These are phyloP conservation scores for Megaustenia siamemsis DNA, from an alignment of 2,888 invertebrate genomes.

Conservation along the genomic window DNA sequence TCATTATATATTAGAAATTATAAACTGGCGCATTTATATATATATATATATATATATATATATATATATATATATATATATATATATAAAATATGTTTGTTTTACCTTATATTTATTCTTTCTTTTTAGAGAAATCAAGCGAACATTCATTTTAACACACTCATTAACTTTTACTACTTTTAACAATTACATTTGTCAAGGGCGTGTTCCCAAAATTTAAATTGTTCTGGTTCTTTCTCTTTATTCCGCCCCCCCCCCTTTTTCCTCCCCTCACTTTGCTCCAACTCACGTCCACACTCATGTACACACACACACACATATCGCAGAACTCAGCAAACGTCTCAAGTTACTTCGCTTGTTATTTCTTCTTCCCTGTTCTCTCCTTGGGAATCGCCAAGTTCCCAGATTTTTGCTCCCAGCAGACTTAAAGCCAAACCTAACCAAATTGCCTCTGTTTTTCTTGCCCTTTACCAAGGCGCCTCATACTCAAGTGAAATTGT, in stretches of 20 bases:
- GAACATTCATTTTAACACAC: background rate
- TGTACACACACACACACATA: background rate
- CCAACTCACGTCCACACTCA: background rate
- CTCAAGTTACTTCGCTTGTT: conserved; percentile 43
- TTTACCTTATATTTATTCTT: background rate
- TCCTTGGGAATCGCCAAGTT: conserved; percentile 38
- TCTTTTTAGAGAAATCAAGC: background rate
- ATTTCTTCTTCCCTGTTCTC: background rate
- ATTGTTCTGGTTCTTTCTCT: background rate
- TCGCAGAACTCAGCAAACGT: background rate
- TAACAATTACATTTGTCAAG: too few species aligned
- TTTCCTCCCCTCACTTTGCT: background rate
- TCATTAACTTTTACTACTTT: too few species aligned
- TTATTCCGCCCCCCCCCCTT: background rate
- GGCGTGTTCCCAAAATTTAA: too few species aligned
- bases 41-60: background rate
- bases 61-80: background rate
- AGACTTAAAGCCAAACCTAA: conserved; percentile 25
- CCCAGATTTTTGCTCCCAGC: conserved; percentile 37
- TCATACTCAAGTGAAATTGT: conserved; percentile 2
- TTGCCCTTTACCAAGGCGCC: background rate
- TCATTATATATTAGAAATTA: too few species aligned
- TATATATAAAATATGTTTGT: background rate
- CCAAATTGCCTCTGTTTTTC: background rate
- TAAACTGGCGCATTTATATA: too few species aligned